Evolutionary conservation across 1,140 invertebrate genomes (phyloP), one percentile per base, ranked within the genome.

Genomic region (Dryas iulia): DNA sequence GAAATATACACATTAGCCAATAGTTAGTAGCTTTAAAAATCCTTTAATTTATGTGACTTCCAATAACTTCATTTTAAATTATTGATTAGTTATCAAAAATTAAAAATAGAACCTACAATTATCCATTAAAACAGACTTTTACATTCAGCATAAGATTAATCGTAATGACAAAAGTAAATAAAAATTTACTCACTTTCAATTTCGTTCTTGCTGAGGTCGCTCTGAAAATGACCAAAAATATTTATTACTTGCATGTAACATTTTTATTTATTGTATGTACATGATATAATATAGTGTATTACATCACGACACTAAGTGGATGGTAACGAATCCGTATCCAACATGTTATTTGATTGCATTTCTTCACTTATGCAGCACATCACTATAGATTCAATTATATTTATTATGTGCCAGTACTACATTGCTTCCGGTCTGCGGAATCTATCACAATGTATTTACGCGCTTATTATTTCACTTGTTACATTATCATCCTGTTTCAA

Each of bases 201-300:
- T 84, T 96, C 95, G 91, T 93, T 95, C 86, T 94, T 93, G 86
- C 92, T 94, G 79, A 96, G 94, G 91, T 95, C 95, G 89, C 94
- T 94, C 95, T 96, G 93, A 84, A 94, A 94, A 90, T 86, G 74
- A 87, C 76, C 79, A 89, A 91, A 90, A 84, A 86, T 63, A 83
- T 83, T 81, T 71, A 79, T 90, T 91, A 91, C 76, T 83, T 82
- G 79, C 75, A 82, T 81, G 65, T 78, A 71, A 18, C 7, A 18
- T 47, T 39, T 39, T 18, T 18, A 47, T 47, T 0, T 21, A 47
- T 8, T 47, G 8, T 0, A 68, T 74, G 76, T 78, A 65, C 78
- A 74, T 72, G 74, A 62, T 84, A 79, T 56, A 77, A 57, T 74
- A 69, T 80, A 73, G 57, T 70, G 62, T 79, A 67, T 73, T 81